phyloP scores from a whole-genome alignment of 2,797 vertebrate genomes.

The Muscicapa comitata region DNA sequence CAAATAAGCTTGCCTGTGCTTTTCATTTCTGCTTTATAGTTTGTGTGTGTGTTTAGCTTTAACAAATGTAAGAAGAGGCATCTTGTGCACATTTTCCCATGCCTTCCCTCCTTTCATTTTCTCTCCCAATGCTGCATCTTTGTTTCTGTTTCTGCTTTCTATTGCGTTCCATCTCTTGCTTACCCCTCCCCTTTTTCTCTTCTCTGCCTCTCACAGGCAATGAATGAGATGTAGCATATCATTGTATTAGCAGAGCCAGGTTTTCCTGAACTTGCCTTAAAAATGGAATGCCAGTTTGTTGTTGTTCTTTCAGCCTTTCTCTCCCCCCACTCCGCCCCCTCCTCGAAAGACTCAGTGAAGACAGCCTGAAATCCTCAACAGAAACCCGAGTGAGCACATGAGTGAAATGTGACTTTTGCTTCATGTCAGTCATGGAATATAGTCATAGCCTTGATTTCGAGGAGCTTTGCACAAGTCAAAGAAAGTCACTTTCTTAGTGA shows the following conservation, averaged over 20 bases:
- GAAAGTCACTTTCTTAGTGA: too few species aligned
- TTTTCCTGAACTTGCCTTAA: not conserved
- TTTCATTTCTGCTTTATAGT: conserved; percentile 12
- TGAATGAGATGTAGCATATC: conserved; percentile 5
- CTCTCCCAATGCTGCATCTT: conserved; percentile 26
- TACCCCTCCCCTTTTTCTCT: conserved; percentile 12
- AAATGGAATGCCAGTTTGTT: not conserved
- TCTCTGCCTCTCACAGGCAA: conserved; percentile 10
- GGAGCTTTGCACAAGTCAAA: conserved; percentile 25
- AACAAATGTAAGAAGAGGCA: conserved; percentile 1
- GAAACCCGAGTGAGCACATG: not conserved
- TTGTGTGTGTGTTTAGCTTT: not conserved
- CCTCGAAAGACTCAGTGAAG: not conserved
- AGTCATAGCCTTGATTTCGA: conserved; percentile 7
- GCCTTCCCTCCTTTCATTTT: conserved; percentile 21
- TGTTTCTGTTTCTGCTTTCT: conserved; percentile 51
- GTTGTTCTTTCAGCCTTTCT: not conserved
- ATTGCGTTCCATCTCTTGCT: not conserved
- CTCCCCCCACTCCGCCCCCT: fast-evolving
- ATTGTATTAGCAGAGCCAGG: not conserved
- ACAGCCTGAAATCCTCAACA: conserved; percentile 9
- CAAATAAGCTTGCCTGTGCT: not conserved
- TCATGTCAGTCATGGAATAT: not conserved
- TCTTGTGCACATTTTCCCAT: not conserved
- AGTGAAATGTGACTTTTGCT: conserved; percentile 9